Evolutionary conservation across 2,113 vertebrate species (phyloP).

Genomic region (Cynocephalus volans): DNA sequence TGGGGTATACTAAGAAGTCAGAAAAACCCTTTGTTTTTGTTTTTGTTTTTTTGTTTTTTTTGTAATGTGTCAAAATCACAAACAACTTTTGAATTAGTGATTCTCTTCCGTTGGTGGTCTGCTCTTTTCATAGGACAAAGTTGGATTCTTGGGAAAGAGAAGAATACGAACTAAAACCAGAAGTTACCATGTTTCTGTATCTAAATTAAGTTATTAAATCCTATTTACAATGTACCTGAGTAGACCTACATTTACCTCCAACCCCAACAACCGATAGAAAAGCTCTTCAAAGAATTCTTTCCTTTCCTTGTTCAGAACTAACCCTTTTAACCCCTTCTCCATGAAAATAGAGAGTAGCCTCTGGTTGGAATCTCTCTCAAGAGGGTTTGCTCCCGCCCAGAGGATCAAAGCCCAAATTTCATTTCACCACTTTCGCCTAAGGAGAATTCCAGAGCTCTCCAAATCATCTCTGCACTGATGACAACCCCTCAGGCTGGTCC

Average conservation of each 20-base stretch:
- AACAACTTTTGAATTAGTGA: not conserved
- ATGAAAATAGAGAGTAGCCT: not conserved
- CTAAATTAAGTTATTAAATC: not conserved
- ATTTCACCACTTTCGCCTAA: not conserved
- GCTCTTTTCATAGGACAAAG: not conserved
- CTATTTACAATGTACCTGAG: not conserved
- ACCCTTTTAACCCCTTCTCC: not conserved
- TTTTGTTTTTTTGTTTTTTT: not conserved
- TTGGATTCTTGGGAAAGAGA: not conserved
- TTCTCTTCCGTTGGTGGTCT: not conserved
- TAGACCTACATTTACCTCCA: not conserved
- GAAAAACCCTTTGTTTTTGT: not conserved
- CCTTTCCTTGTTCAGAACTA: not conserved
- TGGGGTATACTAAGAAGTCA: not conserved
- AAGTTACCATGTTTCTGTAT: not conserved
- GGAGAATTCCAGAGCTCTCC: not conserved
- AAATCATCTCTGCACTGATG: not conserved
- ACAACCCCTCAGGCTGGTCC: not conserved
- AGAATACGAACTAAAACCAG: not conserved
- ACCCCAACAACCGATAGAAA: no score
- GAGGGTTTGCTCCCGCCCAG: not conserved
- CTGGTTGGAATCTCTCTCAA: not conserved
- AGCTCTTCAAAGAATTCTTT: not conserved
- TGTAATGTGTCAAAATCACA: not conserved
- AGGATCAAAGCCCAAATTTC: slow-evolving; percentile 32